Evolutionary conservation across 2,797 vertebrate genomes (phyloP), one percentile per base, ranked within the genome.

Genomic region (Columba guinea): DNA sequence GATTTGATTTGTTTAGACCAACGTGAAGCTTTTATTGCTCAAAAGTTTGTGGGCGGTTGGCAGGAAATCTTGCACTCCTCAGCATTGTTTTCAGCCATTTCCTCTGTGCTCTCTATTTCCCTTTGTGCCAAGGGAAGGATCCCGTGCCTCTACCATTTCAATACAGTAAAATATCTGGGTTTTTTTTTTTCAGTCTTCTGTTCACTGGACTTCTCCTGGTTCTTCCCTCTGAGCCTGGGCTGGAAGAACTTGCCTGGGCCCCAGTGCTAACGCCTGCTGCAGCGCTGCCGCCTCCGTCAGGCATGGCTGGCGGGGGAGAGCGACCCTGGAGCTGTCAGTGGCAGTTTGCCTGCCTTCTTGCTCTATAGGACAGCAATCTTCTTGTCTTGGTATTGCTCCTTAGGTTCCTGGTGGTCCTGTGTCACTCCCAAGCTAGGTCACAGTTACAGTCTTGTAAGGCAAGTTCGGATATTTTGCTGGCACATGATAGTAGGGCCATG

Each of bases 1-100:
- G 37, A 63, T 74, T 82, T 73, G 23, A 44, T 82, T 87, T 94
- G 37, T 59, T 89, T 73, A n/a, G 67, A 34, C 15, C 62, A 67
- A 63, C 28, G 56, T 39, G 44, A 67, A 63, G 64, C 1, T 1
- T 87, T 79, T 56, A 14, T 56, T 84, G 22, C 19, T 62, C 41
- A 68, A 35, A 73, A 73, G 32, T 6, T 69, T 84, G n/a, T 65
- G 46, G 20, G 5, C 41, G 39, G 5, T 64, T 89, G 52, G 32
- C 53, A 64, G 62, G 58, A 80, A 80, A 37, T 79, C 68, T 59
- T 77, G 44, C 30, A 2, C 32, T 80, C 21, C 9, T 18, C 46
- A 65, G 28, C 52, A 39, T 27, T 69, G 44, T 73, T 84, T 91
- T 73, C 73, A 26, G 19, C 13, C 27, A 7, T 55, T 75, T 62